phyloP scores from a whole-genome alignment of 2,797 vertebrate genomes.

The Parotocinclus haroldoi region DNA sequence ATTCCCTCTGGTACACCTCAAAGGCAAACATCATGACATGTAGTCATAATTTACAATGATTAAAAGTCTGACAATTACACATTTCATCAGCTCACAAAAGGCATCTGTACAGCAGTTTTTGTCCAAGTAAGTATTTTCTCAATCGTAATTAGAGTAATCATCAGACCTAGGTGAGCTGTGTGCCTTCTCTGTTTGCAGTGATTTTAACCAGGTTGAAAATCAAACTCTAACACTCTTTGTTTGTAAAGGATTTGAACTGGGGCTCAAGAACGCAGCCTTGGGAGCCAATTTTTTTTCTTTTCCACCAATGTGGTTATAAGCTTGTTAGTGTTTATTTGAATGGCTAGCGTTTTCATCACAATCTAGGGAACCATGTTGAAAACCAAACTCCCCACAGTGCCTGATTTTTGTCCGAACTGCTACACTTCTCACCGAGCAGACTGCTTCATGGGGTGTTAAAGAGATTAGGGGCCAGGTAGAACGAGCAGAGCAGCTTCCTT shows the following conservation, averaged over 20 bases:
- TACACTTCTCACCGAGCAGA: constrained; percentile 38
- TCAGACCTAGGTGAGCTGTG: constrained; percentile 28
- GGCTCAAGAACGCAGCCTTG: constrained; percentile 28
- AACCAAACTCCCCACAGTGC: constrained; percentile 42
- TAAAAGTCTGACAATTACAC: background rate
- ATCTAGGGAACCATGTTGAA: constrained; percentile 44
- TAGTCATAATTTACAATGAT: background rate
- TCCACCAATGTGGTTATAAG: constrained; percentile 39
- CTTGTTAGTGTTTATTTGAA: constrained; percentile 51
- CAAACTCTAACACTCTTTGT: constrained; percentile 40
- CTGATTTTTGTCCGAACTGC: constrained; percentile 40
- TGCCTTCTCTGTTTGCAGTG: constrained; percentile 26
- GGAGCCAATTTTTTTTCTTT: constrained; percentile 26
- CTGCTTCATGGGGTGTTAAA: constrained; percentile 41
- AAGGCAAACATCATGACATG: background rate
- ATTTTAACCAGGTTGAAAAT: constrained; percentile 41
- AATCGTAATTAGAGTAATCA: constrained; percentile 42
- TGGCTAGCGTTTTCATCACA: constrained; percentile 43
- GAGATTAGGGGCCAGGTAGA: constrained; percentile 47
- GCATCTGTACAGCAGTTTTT: background rate
- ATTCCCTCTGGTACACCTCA: background rate
- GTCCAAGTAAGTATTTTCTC: background rate
- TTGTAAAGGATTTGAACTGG: constrained; percentile 42
- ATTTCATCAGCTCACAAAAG: constrained; percentile 10
- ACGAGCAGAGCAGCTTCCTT: constrained; percentile 32